A percentile compares a stretch with the other conserved stretches of the same genome.
Conservation (phyloP, 2,797 vertebrate species). For the Garrulus glandarius region DNA sequence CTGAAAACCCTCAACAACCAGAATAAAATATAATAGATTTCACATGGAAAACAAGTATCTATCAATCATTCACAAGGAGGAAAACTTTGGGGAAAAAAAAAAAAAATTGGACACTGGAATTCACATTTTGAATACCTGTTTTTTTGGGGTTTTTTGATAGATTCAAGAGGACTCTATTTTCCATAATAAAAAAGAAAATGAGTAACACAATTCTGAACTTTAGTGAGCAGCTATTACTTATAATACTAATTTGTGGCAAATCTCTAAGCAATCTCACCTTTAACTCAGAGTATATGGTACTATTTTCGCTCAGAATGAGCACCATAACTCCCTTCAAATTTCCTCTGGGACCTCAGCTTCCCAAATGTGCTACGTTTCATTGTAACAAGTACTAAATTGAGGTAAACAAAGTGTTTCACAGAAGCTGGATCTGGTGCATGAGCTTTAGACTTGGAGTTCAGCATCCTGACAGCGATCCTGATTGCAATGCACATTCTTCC, state of each 20-base stretch:
- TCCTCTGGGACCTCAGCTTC: background rate
- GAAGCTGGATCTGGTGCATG: background rate
- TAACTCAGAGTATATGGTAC: background rate
- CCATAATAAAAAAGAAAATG: background rate
- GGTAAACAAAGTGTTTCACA: background rate
- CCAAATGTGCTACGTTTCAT: background rate
- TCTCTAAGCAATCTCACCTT: accelerated
- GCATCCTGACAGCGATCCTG: background rate
- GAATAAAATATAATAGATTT: background rate
- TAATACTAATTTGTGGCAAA: background rate
- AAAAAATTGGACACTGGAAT: background rate
- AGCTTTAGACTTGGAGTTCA: background rate
- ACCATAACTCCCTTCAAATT: background rate
- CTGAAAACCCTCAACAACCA: background rate
- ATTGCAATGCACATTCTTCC: background rate
- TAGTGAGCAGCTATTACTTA: background rate
- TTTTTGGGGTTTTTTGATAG: background rate
- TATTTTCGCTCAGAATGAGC: background rate
- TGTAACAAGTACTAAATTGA: background rate
- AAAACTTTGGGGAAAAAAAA: background rate
- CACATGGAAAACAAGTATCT: background rate
- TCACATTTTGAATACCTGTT: background rate
- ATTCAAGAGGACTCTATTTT: background rate
- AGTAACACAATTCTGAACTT: background rate
- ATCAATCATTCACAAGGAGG: background rate